These are phyloP conservation scores for Drosophila infuscata DNA, from an alignment of 2,888 invertebrate genomes.

Conservation along the genomic window DNA sequence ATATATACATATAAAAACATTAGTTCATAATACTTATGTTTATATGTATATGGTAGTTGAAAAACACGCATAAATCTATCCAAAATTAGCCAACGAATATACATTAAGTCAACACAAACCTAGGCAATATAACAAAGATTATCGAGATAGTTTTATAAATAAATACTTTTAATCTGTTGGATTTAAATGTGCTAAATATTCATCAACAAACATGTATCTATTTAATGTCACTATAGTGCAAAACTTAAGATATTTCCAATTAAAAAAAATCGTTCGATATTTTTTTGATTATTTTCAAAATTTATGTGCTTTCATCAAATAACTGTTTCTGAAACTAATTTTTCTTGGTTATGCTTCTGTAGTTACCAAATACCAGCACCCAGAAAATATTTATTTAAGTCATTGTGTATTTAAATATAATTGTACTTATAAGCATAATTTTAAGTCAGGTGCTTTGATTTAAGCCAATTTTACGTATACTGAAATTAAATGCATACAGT, in stretches of 20 bases:
- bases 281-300: not conserved
- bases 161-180: not conserved
- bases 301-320: not conserved
- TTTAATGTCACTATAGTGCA: not conserved
- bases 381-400: constrained; percentile 31
- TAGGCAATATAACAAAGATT: constrained; percentile 52
- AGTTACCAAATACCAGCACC: constrained; percentile 30
- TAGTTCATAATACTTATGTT: constrained; percentile 32
- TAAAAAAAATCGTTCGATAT: not conserved
- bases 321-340: constrained; percentile 4
- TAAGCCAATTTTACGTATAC: constrained; percentile 75
- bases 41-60: constrained; percentile 66
- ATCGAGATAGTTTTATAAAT: constrained; percentile 5
- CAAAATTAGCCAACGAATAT: constrained; percentile 78
- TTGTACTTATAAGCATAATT: constrained; percentile 44
- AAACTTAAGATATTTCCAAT: not conserved
- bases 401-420: constrained; percentile 48
- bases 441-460: constrained; percentile 77
- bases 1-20: constrained; percentile 22
- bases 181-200: constrained; percentile 3
- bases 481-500: constrained; percentile 50
- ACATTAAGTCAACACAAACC: constrained; percentile 45
- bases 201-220: not conserved
- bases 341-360: constrained; percentile 35
- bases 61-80: constrained; percentile 80